A percentile compares a stretch with the other conserved stretches of the same genome.
Evolutionary conservation across 2,113 vertebrate genomes (phyloP).

Genomic region (Albula glossodonta): DNA sequence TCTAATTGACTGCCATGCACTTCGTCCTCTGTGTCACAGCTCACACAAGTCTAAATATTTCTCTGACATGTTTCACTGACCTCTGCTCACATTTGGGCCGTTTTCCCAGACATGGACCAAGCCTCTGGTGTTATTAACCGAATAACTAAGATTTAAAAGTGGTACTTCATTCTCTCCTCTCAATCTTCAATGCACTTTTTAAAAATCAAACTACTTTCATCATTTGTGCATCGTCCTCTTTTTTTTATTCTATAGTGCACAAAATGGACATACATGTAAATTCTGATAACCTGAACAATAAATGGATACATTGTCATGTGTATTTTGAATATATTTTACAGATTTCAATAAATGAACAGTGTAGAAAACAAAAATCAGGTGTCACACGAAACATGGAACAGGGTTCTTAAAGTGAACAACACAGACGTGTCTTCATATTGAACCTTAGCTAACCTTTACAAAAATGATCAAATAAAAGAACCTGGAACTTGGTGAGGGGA

Average conservation of each 20-base stretch:
- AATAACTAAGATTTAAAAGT: too few species aligned
- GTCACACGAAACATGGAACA: neutral
- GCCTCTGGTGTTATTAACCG: neutral
- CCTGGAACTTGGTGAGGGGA: neutral
- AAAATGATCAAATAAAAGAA: neutral
- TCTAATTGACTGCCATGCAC: too few species aligned
- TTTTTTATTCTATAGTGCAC: neutral
- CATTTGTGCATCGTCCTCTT: neutral
- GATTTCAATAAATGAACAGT: neutral
- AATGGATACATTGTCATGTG: neutral
- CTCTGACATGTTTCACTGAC: neutral
- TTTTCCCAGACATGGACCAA: too few species aligned
- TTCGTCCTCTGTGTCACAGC: too few species aligned
- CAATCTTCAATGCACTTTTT: too few species aligned
- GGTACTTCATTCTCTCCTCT: too few species aligned
- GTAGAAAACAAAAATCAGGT: neutral
- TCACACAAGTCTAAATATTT: neutral
- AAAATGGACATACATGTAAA: neutral
- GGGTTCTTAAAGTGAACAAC: neutral
- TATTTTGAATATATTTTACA: neutral
- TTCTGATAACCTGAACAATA: neutral
- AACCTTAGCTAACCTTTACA: too few species aligned
- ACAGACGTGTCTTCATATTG: too few species aligned
- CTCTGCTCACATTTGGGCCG: neutral
- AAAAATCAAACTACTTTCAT: too few species aligned